phyloP scores from a whole-genome alignment of 2,113 vertebrate species.

The Galbula dea region DNA sequence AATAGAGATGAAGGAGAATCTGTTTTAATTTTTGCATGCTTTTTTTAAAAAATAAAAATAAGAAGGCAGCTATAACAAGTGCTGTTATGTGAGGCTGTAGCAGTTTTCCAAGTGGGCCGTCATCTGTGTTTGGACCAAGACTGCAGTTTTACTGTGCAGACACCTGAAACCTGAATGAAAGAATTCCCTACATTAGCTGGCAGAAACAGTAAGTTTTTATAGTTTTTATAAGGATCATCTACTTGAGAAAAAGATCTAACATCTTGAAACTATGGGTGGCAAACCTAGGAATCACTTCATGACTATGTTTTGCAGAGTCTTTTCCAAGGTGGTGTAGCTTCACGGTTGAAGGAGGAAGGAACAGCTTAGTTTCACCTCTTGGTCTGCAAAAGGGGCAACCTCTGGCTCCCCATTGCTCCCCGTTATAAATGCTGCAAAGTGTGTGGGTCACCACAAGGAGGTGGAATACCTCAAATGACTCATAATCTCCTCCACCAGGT shows the following conservation, averaged over 20 bases:
- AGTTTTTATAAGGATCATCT: background rate
- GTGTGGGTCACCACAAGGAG: background rate
- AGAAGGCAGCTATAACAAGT: background rate
- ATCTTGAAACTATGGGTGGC: background rate
- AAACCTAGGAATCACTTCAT: background rate
- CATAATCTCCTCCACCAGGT: background rate
- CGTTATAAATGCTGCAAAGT: background rate
- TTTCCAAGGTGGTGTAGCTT: accelerated
- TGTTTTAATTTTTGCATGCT: background rate
- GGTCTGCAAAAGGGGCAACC: background rate
- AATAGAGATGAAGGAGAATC: background rate
- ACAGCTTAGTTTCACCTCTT: accelerated
- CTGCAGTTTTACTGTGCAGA: background rate
- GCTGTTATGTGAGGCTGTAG: background rate
- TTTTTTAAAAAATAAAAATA: too few species aligned
- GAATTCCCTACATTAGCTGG: background rate
- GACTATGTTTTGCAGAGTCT: background rate
- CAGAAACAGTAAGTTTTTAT: background rate
- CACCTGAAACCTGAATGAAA: background rate
- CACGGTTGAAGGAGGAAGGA: background rate
- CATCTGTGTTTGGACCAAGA: background rate
- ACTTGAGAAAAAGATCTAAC: background rate
- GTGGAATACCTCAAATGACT: background rate
- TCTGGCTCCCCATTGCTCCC: background rate
- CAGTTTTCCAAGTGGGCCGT: conserved; percentile 21